Evolutionary conservation across 2,797 vertebrate genomes (phyloP), one percentile per base, ranked within the genome.

Genomic region (Enteromius trimaculatus): DNA sequence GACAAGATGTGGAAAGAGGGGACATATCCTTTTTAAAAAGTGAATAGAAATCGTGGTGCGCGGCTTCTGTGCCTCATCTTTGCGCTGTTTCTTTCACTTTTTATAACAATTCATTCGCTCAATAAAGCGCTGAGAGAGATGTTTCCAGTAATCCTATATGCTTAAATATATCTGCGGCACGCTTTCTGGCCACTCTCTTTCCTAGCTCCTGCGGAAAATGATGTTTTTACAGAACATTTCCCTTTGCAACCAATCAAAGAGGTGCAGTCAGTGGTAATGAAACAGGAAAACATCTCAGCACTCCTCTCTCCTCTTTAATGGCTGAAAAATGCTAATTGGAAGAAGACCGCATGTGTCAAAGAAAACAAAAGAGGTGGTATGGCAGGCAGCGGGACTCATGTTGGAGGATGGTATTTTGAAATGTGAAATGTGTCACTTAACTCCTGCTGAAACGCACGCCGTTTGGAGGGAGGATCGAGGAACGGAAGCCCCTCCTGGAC

Each of bases 321-420:
- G 92, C 84, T 90, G 91, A 86, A 92, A 94, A 93, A 93, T 95
- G 93, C 92, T 95, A 95, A 95, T 94, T 94, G 92, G 80, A 44
- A 77, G 69, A 70, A 88, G 92, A 87, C 89, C 86, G 87, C 92
- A 89, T 87, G 90, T 92, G 93, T 94, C 92, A 93, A 84, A 87
- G 91, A 92, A 93, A 95, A 94, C 94, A 94, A 93, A 94, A 93
- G 71, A 74, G 81, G 51, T 80, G 84, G 82, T 21, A 69, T 86
- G 91, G 88, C 89, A 84, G 86, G 89, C 89, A 90, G 88, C 86
- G 85, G 89, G 80, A 84, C 85, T 89, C 79, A 39, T 88, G 90
- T 91, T 90, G 91, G 86, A 84, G 89, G 87, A 89, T 91, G 91
- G 89, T 91, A 90, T 92, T 92, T 91, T 89, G 86, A 91, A 91